Base-by-base conservation (phyloP, 2,888 invertebrate genomes). In the Ptilodon capucinus region DNA sequence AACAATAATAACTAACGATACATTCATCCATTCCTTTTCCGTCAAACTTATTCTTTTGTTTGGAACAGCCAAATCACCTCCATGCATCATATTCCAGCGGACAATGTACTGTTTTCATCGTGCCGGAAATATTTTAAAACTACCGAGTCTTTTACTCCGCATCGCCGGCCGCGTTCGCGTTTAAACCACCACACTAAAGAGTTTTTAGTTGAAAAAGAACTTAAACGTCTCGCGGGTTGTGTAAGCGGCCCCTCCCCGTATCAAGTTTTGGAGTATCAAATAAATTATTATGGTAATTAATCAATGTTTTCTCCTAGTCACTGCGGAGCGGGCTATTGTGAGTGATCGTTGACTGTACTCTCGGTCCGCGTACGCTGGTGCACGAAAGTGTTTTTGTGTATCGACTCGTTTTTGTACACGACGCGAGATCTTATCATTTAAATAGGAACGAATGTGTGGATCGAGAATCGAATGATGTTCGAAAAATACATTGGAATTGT, bases 231-330 rank as follows among this genome's bases (percentile, higher is more conserved):
- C 57, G 61, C 67, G 64, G 73, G 77, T 82, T 83, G 78, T 78
- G 79, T 76, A 84, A 84, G 78, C 76, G 77, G 81, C 84, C 81
- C 84, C 85, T 79, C 84, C 84, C 79, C 71, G 70, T 84, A 86
- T 87, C 88, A 84, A 86, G 86, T 88, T 90, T 86, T 83, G 80
- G 88, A 84, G 89, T 90, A 91, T 88, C 91, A 91, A 90, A 91
- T 91, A 91, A 91, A 91, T 90, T 86, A 91, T 91, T 90, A 89
- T 90, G 88, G 88, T 90, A 90, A 91, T 91, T 91, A 91, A 91
- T 91, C 91, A 91, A 88, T 86, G 90, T 91, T 90, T 90, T 90
- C 89, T 90, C 84, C 89, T 72, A 90, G 89, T 91, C 90, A 91
- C 86, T 91, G 79, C 69, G 74, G 76, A 71, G 78, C 79, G 70